Evolutionary conservation across 2,113 vertebrate species (phyloP).

Genomic region (Bagarius yarrelli): DNA sequence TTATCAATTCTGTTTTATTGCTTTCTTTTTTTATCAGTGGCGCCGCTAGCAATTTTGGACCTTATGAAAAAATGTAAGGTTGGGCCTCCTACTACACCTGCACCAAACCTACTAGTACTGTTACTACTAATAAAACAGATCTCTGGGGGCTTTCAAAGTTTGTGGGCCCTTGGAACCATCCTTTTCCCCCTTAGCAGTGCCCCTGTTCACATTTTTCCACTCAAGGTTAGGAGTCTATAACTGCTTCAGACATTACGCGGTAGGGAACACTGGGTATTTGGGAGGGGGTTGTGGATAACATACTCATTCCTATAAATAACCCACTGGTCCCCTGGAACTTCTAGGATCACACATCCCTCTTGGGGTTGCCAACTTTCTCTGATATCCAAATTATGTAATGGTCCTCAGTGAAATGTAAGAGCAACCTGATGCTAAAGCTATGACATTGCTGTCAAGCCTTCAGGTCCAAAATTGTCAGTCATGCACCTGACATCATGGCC

Average conservation of each 20-base stretch:
- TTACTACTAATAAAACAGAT: too few relatives aligned
- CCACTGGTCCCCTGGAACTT: constrained; percentile 35
- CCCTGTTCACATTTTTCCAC: neutral
- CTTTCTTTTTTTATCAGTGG: neutral
- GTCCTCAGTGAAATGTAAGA: constrained; percentile 35
- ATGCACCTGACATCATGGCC: neutral
- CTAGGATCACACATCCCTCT: constrained; percentile 37
- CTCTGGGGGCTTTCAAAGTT: too few relatives aligned
- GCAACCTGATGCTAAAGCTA: constrained; percentile 44
- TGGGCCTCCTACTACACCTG: too few relatives aligned
- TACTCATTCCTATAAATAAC: constrained; percentile 46
- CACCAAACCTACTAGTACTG: too few relatives aligned
- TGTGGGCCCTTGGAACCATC: too few relatives aligned
- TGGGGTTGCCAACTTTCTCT: constrained; percentile 30
- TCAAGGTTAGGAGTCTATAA: neutral
- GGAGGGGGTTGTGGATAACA: constrained; percentile 13
- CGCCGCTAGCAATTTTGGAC: too few relatives aligned
- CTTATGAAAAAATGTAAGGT: too few relatives aligned
- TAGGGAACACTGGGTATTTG: neutral
- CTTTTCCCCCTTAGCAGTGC: too few relatives aligned
- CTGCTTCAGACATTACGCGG: constrained; percentile 15
- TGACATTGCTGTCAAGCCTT: constrained; percentile 40
- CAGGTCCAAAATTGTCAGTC: constrained; percentile 40
- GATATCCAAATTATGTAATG: constrained; percentile 54
- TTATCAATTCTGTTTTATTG: constrained; percentile 12